Base-by-base conservation (phyloP, 2,797 vertebrate species). In the Amniataba percoides region DNA sequence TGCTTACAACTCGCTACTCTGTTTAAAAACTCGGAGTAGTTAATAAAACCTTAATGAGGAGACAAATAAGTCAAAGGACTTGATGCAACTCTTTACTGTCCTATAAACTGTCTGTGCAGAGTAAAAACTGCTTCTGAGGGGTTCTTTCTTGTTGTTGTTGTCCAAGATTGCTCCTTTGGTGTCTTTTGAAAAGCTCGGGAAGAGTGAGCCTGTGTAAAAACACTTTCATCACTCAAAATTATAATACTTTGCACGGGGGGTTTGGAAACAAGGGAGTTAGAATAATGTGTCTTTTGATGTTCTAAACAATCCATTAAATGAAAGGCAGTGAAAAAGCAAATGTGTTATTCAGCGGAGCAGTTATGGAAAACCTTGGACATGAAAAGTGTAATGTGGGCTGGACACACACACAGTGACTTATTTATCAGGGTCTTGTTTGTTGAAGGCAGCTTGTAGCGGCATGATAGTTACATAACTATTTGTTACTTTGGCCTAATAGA, bases 251-350 rank as follows among this genome's bases (percentile, higher is more conserved):
- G 65, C 80, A 80, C 73, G n/a, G 5, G 67, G 66, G 85, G 51
- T 73, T 80, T 64, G 77, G 69, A 84, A 88, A 80, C 79, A 70
- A 79, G 80, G 71, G 87, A 45, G 61, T 73, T 70, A 46, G 68
- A 84, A 87, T 88, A 90, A 92, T 92, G 82, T 45, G 69, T 53
- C 89, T 90, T 94, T 92, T 92, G 91, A 93, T 91, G 87, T 92
- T 92, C 73, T 86, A 87, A 92, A 92, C 83, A 88, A 91, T 77
- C 81, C 88, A 86, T 78, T 91, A 83, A 88, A 89, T 88, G 61
- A 90, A 91, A 93, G 85, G 75, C 79, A 77, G 77, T 45, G 75
- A 64, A 83, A 82, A 87, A 78, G 34, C 57, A 78, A 89, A 83
- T 3, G 53, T 73, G 77, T 62, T 85, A 73, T 88, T 87, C 78